Conservation (phyloP, 1,140 invertebrate species). For the Medauroidea extradentata region DNA sequence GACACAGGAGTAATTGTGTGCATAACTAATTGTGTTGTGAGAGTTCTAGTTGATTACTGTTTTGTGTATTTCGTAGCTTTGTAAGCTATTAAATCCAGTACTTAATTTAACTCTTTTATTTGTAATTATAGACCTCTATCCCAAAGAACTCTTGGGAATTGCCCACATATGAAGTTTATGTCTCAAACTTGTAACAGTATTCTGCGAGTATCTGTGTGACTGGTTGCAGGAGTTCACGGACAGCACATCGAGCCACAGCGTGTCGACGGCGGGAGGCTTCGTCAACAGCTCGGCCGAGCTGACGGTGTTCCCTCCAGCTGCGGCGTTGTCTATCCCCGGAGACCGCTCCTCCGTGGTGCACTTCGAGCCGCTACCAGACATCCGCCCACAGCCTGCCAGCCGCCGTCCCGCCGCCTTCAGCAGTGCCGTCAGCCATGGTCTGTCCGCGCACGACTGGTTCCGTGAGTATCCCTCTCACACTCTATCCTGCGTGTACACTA, state of each 20-base stretch:
- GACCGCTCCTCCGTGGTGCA: conserved; percentile 19
- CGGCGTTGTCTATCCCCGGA: background rate
- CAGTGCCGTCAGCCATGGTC: conserved; percentile 15
- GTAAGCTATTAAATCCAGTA: too few species aligned
- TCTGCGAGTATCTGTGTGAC: background rate
- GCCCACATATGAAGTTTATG: too few species aligned
- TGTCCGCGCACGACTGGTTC: conserved; percentile 40
- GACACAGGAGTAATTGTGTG: too few species aligned
- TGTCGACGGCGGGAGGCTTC: conserved; percentile 1
- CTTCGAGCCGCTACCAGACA: conserved; percentile 39
- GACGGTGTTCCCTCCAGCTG: conserved; percentile 13
- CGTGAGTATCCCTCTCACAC: conserved; percentile 28
- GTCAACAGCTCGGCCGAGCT: conserved; percentile 13
- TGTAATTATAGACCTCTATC: too few species aligned
- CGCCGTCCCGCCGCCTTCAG: conserved; percentile 24
- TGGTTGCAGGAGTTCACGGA: conserved; percentile 19
- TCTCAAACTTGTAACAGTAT: too few species aligned
- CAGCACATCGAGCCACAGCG: conserved; percentile 18
- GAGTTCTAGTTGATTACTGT: too few species aligned
- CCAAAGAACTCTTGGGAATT: too few species aligned
- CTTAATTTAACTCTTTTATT: too few species aligned
- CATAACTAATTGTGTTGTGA: too few species aligned
- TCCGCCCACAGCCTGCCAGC: conserved; percentile 17
- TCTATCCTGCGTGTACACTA: too few species aligned
- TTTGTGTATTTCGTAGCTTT: too few species aligned